These are phyloP conservation scores for Microtus oregoni DNA, from an alignment of 2,113 vertebrate species.

Conservation along the genomic window DNA sequence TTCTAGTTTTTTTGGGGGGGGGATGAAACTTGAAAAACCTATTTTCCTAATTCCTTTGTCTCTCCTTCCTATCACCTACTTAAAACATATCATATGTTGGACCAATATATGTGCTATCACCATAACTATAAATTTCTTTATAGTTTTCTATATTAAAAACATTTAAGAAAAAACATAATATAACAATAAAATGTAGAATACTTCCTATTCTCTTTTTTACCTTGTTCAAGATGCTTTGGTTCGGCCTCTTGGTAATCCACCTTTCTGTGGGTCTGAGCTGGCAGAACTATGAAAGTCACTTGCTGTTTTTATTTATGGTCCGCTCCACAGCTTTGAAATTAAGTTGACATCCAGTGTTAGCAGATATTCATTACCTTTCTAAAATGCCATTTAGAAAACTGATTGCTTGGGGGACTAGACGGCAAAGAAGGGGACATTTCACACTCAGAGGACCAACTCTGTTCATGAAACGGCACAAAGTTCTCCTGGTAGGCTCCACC, in stretches of 20 bases:
- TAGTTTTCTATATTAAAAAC: background rate
- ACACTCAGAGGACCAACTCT: slow-evolving; percentile 52
- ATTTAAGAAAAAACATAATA: background rate
- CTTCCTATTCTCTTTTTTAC: slow-evolving; percentile 1
- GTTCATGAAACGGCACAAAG: slow-evolving; percentile 49
- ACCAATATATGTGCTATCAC: background rate
- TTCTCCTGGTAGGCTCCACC: slow-evolving; percentile 25
- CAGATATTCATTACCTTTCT: slow-evolving; percentile 81
- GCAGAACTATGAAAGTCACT: slow-evolving; percentile 54
- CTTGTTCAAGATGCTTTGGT: background rate
- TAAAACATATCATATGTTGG: background rate
- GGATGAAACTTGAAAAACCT: slow-evolving; percentile 18
- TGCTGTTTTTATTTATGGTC: slow-evolving; percentile 73
- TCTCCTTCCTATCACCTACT: background rate
- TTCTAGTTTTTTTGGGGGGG: background rate
- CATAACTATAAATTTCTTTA: slow-evolving; percentile 4
- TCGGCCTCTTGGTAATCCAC: background rate
- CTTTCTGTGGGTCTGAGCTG: slow-evolving; percentile 27
- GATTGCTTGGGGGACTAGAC: slow-evolving; percentile 75
- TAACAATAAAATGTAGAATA: background rate
- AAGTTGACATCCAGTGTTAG: slow-evolving; percentile 69
- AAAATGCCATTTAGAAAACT: slow-evolving; percentile 78
- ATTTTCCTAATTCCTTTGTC: slow-evolving; percentile 20
- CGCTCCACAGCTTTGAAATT: slow-evolving; percentile 70
- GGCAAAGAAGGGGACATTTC: slow-evolving; percentile 64